Base-by-base conservation (phyloP, 1,140 invertebrate genomes). In the Leptopilina clavipes region DNA sequence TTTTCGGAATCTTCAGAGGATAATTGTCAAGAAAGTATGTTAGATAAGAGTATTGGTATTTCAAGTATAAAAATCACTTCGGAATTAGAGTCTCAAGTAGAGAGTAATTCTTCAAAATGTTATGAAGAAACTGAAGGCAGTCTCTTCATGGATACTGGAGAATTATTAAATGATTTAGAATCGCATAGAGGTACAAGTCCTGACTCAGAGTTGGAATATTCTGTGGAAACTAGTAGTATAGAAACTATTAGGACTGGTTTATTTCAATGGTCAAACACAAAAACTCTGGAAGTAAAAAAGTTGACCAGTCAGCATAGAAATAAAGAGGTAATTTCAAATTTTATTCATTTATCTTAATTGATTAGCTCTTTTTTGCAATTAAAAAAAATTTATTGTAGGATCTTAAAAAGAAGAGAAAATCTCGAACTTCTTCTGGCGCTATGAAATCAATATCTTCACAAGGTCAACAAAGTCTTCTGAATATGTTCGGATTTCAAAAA, bases 401-500 rank as follows among this genome's bases (percentile, higher is more conserved):
- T 71, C 76, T 72, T 48, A 74, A 56, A 19, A 85, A 25, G 37
- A 75, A 77, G 65, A 75, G 25, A 9, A 81, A 77, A 73, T 14
- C 48, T 2, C 75, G 70, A 72, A 76, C 70, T 44, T 70, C 73
- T 17, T 54, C 17, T 65, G 31, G n/a, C 5, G 19, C 14, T 73
- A 86, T 79, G 83, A 85, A 85, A 78, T 40, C 54, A 45, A 18
- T 76, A 17, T 59, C 73, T 17, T 74, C 83, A 74, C 76, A 83
- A 12, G 81, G 82, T 18, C 84, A 85, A 78, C 85, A 86, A 70
- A 87, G 83, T 82, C 76, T 86, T 19, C 74, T 89, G 37, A 84
- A 83, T 76, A 85, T 86, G 82, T 89, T 86, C 80, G 85, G 84
- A 45, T 89, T 88, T 75, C 77, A 86, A 73, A 87, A 81, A 80